Evolutionary conservation across 1,140 invertebrate species (phyloP), one percentile per base, ranked within the genome.

Genomic region (Dreissena rostriformis): DNA sequence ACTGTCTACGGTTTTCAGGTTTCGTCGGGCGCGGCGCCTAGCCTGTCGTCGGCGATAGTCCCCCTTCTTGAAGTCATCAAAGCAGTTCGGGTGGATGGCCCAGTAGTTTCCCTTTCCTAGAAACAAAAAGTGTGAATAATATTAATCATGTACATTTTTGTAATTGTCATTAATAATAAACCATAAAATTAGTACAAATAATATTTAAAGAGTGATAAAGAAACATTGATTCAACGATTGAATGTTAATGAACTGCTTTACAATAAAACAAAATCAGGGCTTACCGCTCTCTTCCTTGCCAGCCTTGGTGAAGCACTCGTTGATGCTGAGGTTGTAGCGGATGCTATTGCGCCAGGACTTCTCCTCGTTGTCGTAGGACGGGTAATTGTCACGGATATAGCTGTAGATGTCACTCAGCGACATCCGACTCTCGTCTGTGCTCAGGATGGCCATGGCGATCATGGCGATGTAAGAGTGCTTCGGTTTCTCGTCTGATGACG

Each of bases 251-350:
- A 39, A 39, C 39, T 8, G 39, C 39, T 39, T 39, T 5, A 39
- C 39, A 39, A 39, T 39, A 39, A 39, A 39, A 39, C 8, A 39
- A 39, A 39, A 68, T 2, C 17, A 61, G 14, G 1, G 39, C 77
- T 79, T 79, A 82, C 98, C 98, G 92, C 98, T 99, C 0, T 97
- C 97, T 19, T 90, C 87, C 26, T 91, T 86, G 0, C 98, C 98
- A 0, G 97, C 96, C 92, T 99, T 99, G 7, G 99, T 96, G 93
- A 99, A 99, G 91, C 98, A 99, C 91, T 99, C 98, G 94, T 99
- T 99, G 0, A 99, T 94, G 0, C 97, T 99, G 0, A 99, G 93
- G 93, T 99, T 99, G 79, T 91, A 88, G 24, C 89, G 79, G 15
- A 91, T 85, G 39, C 93, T 94, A 93, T 96, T 96, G 94, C 96